A percentile compares a stretch with the other conserved stretches of the same genome.
Evolutionary conservation across 2,113 vertebrate species (phyloP).

Genomic region (Merops nubicus): DNA sequence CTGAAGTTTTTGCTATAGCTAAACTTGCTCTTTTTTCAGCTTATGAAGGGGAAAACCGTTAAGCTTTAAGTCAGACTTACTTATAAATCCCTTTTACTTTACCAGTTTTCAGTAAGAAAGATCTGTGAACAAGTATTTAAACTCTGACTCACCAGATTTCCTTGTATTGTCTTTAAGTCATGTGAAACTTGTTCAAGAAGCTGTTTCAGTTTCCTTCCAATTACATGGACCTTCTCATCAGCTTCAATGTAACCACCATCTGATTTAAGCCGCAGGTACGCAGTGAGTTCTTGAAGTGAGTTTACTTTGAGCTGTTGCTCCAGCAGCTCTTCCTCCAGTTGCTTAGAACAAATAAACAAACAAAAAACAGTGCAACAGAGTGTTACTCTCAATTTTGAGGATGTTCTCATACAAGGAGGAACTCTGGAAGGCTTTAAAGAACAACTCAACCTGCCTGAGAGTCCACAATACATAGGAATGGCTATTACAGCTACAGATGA

Average conservation of each 20-base stretch:
- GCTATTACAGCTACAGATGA: not conserved
- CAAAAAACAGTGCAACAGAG: not conserved
- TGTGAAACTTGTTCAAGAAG: slow-evolving; percentile 79
- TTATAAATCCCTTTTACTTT: not conserved
- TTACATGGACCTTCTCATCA: slow-evolving; percentile 88
- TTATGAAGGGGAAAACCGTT: not conserved
- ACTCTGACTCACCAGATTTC: slow-evolving; percentile 76
- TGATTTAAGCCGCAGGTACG: slow-evolving; percentile 81
- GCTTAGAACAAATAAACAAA: slow-evolving; percentile 65
- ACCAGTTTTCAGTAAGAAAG: not conserved
- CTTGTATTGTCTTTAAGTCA: slow-evolving; percentile 74
- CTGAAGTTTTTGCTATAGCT: not conserved
- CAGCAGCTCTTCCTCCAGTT: slow-evolving; percentile 83
- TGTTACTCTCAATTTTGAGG: not conserved
- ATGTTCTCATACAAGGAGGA: not conserved
- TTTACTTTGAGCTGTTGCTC: slow-evolving; percentile 75
- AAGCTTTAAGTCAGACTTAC: not conserved
- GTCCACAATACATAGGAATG: not conserved
- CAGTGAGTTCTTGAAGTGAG: slow-evolving; percentile 82
- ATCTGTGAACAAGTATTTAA: not conserved
- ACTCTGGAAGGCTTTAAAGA: not conserved
- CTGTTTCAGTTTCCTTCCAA: slow-evolving; percentile 83
- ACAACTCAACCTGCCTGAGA: not conserved
- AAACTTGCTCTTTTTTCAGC: not conserved
- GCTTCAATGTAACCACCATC: slow-evolving; percentile 81